Conservation (phyloP, 2,797 vertebrate genomes). For the Pangasius macronema region DNA sequence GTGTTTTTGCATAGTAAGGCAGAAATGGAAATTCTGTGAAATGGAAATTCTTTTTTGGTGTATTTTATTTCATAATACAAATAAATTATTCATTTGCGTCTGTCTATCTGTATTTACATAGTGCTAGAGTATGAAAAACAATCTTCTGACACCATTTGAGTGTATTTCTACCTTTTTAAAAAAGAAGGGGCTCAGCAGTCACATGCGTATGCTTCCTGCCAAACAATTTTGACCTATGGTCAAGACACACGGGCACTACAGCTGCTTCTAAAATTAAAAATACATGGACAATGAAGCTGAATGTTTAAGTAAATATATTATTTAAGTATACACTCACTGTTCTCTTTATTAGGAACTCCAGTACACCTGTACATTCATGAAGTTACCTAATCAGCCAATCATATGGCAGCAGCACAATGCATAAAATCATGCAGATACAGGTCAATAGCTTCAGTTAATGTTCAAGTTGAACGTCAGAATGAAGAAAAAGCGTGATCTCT, state of each 20-base stretch:
- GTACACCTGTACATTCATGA: not conserved
- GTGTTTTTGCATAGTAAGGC: not conserved
- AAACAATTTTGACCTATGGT: conserved; percentile 27
- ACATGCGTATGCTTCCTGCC: not conserved
- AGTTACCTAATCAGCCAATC: not conserved
- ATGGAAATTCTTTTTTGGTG: not conserved
- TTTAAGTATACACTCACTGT: not conserved
- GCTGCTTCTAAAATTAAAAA: conserved; percentile 26
- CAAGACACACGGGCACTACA: conserved; percentile 28
- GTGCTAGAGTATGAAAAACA: not conserved
- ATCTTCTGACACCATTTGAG: not conserved
- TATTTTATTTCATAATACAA: conserved; percentile 21
- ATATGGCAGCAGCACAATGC: not conserved
- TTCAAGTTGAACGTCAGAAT: not conserved
- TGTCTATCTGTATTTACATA: not conserved
- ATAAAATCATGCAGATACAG: not conserved
- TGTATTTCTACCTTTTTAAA: not conserved
- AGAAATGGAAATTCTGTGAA: not conserved
- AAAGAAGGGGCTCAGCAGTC: not conserved
- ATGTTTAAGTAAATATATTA: not conserved
- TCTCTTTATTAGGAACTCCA: not conserved
- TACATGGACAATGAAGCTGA: not conserved
- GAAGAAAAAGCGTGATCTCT: not conserved
- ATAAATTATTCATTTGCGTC: not conserved
- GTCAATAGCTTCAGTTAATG: not conserved